Evolutionary conservation across 2,113 vertebrate genomes (phyloP).

Genomic region (human): DNA sequence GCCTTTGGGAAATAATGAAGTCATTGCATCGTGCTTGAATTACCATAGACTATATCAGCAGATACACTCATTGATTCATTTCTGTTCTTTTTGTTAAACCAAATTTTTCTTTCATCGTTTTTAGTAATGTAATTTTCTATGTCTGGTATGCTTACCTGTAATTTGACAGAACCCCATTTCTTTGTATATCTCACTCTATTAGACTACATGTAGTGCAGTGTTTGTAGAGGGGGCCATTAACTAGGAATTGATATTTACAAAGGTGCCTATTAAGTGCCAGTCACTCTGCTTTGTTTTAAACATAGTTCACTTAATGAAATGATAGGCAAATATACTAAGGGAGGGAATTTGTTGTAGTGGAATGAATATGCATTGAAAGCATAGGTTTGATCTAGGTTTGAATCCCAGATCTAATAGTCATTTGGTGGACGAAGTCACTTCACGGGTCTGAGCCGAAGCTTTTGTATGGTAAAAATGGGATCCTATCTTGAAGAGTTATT

Average conservation of each 20-base stretch:
- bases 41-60: neutral
- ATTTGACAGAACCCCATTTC: neutral
- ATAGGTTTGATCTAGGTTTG: neutral
- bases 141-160: neutral
- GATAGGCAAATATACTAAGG: neutral
- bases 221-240: neutral
- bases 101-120: neutral
- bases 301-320: neutral
- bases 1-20: constrained; percentile 10
- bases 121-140: neutral
- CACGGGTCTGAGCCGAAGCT: neutral
- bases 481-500: constrained; percentile 14
- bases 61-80: neutral
- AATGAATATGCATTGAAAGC: neutral
- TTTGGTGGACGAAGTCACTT: neutral
- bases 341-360: neutral
- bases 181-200: neutral
- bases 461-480: neutral
- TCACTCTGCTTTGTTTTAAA: neutral
- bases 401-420: neutral
- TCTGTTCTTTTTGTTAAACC: neutral
- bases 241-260: neutral
- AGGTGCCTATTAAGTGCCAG: neutral
- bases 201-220: neutral
- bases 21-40: constrained; percentile 10